Base-by-base conservation (phyloP, 2,113 vertebrate species). In the Saimiri boliviensis region DNA sequence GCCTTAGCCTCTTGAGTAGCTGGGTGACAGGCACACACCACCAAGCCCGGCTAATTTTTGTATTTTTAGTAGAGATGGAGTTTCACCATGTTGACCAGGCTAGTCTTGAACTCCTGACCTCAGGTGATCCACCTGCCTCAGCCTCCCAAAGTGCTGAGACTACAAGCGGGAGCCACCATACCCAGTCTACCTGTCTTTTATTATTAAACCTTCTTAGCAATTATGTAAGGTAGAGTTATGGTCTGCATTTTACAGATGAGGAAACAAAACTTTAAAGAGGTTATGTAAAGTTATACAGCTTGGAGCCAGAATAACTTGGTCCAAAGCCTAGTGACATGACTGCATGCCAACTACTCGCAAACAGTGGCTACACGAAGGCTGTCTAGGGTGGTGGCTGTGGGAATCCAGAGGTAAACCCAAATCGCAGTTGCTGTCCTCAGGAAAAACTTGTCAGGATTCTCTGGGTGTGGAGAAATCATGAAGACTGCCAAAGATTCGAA, bases 361-460 rank as follows among this genome's bases (percentile, higher is more conserved):
- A 13, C 6, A 40, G 45, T 7, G 8, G 66, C 25, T 25, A 14
- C 16, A 0, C 0, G 0, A 23, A 1, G 54, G 10, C 35, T 70
- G 10, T 20, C 40, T 16, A 20, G 27, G 10, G 7, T 6, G 23
- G 7, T 10, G 7, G 49, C 23, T 27, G 3, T 56, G 58, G 40
- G 58, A 47, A 80, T 19, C 6, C 8, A 52, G 40, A 94, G 12
- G 6, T 17, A 27, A 25, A 9, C 30, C 17, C 30, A 37, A 17
- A 47, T 35, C 54, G 25, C 77, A 83, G 52, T 32, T 49, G 27
- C 32, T 54, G 0, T 30, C 76, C 49, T 86, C 37, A 6, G 42
- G 37, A n/a, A 66, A 63, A 79, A 60, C n/a, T 6, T 7, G 7
- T 23, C 76, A 58, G 9, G 42, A 45, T 32, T 40, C 16, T 37